These are phyloP conservation scores for Eupithecia subumbrata DNA, from an alignment of 2,888 invertebrate genomes.

Conservation along the genomic window DNA sequence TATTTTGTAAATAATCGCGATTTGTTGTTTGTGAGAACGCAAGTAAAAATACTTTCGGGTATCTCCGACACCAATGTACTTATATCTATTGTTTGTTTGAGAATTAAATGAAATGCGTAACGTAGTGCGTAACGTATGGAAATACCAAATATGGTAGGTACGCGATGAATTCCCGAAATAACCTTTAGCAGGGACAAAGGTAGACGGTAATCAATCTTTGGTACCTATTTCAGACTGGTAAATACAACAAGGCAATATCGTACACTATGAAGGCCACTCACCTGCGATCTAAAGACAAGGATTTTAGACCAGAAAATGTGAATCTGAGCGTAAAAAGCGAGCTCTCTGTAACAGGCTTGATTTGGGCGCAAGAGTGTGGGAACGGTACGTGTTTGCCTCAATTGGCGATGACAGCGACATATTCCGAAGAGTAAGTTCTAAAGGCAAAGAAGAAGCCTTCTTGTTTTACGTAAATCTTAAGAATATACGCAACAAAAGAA, in stretches of 20 bases:
- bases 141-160: neutral
- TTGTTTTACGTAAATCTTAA: too few relatives aligned
- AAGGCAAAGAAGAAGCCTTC: neutral
- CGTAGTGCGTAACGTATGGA: neutral
- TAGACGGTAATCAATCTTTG: neutral
- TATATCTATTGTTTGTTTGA: neutral
- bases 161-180: neutral
- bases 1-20: too few relatives aligned
- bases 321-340: slow-evolving; percentile 15
- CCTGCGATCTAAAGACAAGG: neutral
- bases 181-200: neutral
- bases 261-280: slow-evolving; percentile 12
- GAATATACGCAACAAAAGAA: too few relatives aligned
- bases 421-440: slow-evolving; percentile 17
- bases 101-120: neutral
- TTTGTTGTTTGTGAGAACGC: too few relatives aligned
- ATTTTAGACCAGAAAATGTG: slow-evolving; percentile 16
- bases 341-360: neutral
- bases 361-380: slow-evolving; percentile 25
- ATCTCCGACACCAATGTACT: too few relatives aligned
- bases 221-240: slow-evolving; percentile 23
- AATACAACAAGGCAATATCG: slow-evolving; percentile 13
- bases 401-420: slow-evolving; percentile 9
- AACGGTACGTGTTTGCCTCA: slow-evolving; percentile 7
- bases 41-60: too few relatives aligned